Conservation (phyloP, 1,140 invertebrate genomes). For the Ptiloglossa arizonensis region DNA sequence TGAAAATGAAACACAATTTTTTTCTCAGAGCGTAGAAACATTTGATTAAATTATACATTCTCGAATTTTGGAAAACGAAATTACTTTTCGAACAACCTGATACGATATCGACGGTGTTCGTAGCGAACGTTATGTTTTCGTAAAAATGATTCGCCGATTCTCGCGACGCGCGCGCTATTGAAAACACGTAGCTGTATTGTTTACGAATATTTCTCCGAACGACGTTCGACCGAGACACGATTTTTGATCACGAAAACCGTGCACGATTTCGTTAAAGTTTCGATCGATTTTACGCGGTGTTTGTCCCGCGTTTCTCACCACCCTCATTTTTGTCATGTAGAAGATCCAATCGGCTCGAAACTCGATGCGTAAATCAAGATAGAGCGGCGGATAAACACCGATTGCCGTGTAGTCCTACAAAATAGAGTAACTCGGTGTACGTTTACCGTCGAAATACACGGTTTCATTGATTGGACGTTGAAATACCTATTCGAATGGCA, state of each 20-base stretch:
- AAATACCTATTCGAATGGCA: constrained; percentile 44
- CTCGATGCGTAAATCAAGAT: constrained; percentile 62
- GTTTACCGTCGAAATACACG: constrained; percentile 22
- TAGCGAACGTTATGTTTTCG: no score
- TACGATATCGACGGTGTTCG: no score
- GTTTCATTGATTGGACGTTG: constrained; percentile 46
- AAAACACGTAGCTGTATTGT: no score
- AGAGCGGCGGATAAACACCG: constrained; percentile 41
- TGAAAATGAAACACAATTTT: no score
- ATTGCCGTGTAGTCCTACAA: constrained; percentile 47
- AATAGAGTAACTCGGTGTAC: constrained; percentile 45
- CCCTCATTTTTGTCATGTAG: constrained; percentile 5
- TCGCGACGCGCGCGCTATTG: no score
- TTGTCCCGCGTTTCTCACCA: constrained; percentile 27
- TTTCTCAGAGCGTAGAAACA: no score
- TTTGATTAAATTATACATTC: no score
- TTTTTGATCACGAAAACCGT: background rate
- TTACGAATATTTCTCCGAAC: background rate
- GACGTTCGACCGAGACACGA: background rate
- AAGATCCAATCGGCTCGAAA: constrained; percentile 59
- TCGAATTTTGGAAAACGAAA: no score
- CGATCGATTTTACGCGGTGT: constrained; percentile 32
- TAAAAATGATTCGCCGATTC: no score
- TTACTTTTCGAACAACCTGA: no score
- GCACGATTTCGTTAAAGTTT: constrained; percentile 1